These are phyloP conservation scores for Molanna angustata DNA, from an alignment of 2,888 invertebrate species.

Conservation along the genomic window DNA sequence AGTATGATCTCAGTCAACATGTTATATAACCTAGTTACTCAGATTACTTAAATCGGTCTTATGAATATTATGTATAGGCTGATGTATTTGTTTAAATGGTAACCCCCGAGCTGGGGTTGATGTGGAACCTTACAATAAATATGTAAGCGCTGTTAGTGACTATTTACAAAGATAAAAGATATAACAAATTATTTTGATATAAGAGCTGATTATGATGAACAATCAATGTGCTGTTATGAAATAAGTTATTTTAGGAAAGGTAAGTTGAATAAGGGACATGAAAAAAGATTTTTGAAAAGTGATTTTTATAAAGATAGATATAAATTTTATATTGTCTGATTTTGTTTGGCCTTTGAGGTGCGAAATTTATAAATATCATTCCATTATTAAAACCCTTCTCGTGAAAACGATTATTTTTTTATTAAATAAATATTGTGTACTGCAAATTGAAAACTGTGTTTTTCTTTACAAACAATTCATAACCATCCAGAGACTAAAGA, in stretches of 20 bases:
- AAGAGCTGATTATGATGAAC: constrained; percentile 30
- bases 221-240: constrained; percentile 32
- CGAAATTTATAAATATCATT: constrained; percentile 52
- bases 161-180: constrained; percentile 28
- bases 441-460: constrained; percentile 23
- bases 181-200: constrained; percentile 31
- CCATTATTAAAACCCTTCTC: constrained; percentile 58
- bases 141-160: constrained; percentile 28
- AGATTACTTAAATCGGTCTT: constrained; percentile 31
- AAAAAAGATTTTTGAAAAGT: constrained; percentile 43
- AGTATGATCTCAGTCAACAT: constrained; percentile 31
- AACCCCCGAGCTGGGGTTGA: constrained; percentile 10
- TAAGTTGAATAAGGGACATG: constrained; percentile 23
- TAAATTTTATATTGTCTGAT: constrained; percentile 67
- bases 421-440: constrained; percentile 48
- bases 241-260: constrained; percentile 28
- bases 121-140: constrained; percentile 27
- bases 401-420: constrained; percentile 61
- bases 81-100: constrained; percentile 24
- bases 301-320: constrained; percentile 66
- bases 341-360: constrained; percentile 58
- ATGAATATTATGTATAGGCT: constrained; percentile 32
- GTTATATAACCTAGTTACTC: constrained; percentile 22
- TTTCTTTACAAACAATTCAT: too few species aligned
- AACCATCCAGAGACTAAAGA: too few species aligned